Conservation (phyloP, 2,113 vertebrate species). For the Rhadina sibilatrix region DNA sequence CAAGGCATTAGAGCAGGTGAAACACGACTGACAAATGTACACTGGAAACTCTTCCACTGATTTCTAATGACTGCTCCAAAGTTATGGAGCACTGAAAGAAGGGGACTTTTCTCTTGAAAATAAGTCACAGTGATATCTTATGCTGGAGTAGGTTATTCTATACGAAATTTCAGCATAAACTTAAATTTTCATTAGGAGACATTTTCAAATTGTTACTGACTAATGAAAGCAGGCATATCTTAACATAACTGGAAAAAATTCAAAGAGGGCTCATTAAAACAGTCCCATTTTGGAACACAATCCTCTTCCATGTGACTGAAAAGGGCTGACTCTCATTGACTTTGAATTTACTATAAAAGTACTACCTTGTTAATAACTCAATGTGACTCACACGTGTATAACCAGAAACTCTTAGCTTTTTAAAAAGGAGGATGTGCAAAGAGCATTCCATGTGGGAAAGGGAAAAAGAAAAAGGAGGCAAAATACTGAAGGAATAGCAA, state of each 20-base stretch:
- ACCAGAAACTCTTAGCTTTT: not conserved
- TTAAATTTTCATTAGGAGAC: not conserved
- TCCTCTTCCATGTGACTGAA: not conserved
- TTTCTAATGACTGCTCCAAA: not conserved
- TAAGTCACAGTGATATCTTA: not conserved
- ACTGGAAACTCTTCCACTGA: not conserved
- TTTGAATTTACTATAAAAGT: not conserved
- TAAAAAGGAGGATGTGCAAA: not conserved
- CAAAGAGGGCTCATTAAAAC: not conserved
- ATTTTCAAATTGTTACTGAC: not conserved
- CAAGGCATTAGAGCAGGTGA: not conserved
- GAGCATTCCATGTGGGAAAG: fast-evolving
- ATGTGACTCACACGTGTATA: not conserved
- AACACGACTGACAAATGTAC: not conserved
- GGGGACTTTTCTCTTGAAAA: not conserved
- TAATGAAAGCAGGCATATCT: not conserved
- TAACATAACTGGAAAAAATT: not conserved
- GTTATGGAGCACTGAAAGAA: not conserved
- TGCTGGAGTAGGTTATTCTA: not conserved
- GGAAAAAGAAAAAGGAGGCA: not conserved
- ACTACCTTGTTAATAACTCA: not conserved
- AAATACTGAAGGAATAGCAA: not conserved
- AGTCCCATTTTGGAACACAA: not conserved
- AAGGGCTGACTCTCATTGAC: not conserved
- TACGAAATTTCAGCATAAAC: not conserved